Percentiles rank a stretch among this genome's conserved stretches.
Conservation (phyloP, 2,888 invertebrate species). For the Athalia cordata region DNA sequence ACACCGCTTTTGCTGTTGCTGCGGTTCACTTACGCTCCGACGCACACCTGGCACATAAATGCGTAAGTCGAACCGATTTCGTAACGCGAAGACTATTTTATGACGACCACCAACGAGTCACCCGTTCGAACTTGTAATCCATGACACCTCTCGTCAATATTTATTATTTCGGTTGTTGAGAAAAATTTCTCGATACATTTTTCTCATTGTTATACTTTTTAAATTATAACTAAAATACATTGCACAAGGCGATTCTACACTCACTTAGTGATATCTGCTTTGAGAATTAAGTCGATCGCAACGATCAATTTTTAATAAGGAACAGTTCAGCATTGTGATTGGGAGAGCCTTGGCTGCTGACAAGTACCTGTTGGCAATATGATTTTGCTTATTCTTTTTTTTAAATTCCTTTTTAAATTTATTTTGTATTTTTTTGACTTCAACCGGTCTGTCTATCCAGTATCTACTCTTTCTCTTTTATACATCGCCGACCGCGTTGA, state of each 20-base stretch:
- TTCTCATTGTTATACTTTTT: not conserved
- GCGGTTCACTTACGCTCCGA: conserved; percentile 15
- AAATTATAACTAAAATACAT: not conserved
- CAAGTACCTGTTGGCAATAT: not conserved
- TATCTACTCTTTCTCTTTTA: not conserved
- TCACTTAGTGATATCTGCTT: not conserved
- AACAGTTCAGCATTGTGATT: conserved; percentile 25
- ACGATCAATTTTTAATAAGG: not conserved
- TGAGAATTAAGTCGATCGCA: too few species aligned
- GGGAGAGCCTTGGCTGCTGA: conserved; percentile 12
- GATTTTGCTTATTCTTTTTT: conserved; percentile 12
- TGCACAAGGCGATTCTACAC: not conserved
- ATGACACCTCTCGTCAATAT: not conserved
- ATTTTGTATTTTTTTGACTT: not conserved
- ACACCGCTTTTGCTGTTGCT: not conserved
- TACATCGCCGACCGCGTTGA: not conserved
- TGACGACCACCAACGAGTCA: too few species aligned
- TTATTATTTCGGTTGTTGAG: not conserved
- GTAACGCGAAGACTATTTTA: not conserved
- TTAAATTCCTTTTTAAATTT: not conserved
- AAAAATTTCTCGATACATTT: not conserved
- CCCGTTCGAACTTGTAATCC: not conserved
- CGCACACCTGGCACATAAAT: conserved; percentile 33
- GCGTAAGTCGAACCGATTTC: conserved; percentile 1
- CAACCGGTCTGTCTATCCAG: not conserved